Base-by-base conservation (phyloP, 2,888 invertebrate genomes). In the Odontomyia ornata region DNA sequence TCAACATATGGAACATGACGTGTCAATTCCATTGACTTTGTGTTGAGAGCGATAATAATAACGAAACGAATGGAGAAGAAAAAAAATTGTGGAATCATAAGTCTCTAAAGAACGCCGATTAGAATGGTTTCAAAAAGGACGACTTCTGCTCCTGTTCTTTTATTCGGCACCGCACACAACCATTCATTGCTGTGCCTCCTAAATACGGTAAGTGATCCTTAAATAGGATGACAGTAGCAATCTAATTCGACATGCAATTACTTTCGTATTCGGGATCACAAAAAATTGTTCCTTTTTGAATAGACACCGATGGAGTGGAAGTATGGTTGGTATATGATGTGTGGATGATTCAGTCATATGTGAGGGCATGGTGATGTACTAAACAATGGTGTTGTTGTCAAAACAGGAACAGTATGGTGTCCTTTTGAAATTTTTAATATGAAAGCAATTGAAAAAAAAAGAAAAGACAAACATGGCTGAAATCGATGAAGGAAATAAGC, bases 211-310 rank as follows among this genome's bases (percentile, higher is more conserved):
- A 60, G 60, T 73, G 60, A 73, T 73, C 73, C 73, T 73, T 73
- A 73, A 73, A 73, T 73, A 73, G 60, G 73, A 73, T 73, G 73
- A 73, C 73, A 73, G 73, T 57, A 57, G 75, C 60, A 36, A 57
- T 67, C 67, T 73, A 76, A 78, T 78, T 78, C 78, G 78, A 77
- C 77, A 78, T 78, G 77, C 78, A 77, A 78, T 78, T 78, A 78
- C 77, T 73, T 78, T 71, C 77, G 46, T 47, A 75, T 77, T 77
- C 77, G 78, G 75, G 67, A 57, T 69, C 67, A 65, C 62, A 76
- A 46, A 64, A 75, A 27, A 52, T 21, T 43, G 64, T 25, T 69
- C 15, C 3, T 46, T 47, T 46, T 18, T 52, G 18, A 71, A 28
- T 36, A 56, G 36, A 71, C 25, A 18, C 25, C 47, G n/a, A 18